These are phyloP conservation scores for Agriopis leucophaearia DNA, from an alignment of 2,888 invertebrate genomes.

Conservation along the genomic window DNA sequence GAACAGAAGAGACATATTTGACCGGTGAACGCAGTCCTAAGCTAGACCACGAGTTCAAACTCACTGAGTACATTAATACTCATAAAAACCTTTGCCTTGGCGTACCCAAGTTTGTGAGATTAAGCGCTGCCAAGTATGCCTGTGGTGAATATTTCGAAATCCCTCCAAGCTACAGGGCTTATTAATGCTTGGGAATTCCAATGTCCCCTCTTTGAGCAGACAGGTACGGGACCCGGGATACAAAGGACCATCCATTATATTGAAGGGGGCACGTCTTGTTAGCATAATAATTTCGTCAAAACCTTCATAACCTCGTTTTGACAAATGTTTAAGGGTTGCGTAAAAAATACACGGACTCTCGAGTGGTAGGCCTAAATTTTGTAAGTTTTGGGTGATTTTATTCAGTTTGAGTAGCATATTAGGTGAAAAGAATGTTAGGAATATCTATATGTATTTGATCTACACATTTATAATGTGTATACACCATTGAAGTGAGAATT, in stretches of 20 bases:
- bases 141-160: conserved; percentile 69
- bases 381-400: background rate
- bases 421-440: no score
- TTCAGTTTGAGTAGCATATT: background rate
- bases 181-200: conserved; percentile 73
- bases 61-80: conserved; percentile 21
- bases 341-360: conserved; percentile 29
- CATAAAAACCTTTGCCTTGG: conserved; percentile 36
- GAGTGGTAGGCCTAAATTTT: conserved; percentile 16
- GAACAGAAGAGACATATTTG: no score
- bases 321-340: conserved; percentile 39
- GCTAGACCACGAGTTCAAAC: background rate
- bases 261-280: conserved; percentile 61
- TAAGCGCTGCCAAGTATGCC: conserved; percentile 63
- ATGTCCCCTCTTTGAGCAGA: conserved; percentile 66
- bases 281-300: conserved; percentile 65
- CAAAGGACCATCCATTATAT: conserved; percentile 71
- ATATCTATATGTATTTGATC: no score
- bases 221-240: conserved; percentile 63
- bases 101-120: conserved; percentile 52
- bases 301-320: conserved; percentile 46
- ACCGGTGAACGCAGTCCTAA: no score
- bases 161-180: conserved; percentile 67
- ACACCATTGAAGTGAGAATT: no score
- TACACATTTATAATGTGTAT: no score